A percentile compares a stretch with the other conserved stretches of the same genome.
Evolutionary conservation across 2,797 vertebrate genomes (phyloP).

Genomic region (Phaenicophaeus curvirostris): DNA sequence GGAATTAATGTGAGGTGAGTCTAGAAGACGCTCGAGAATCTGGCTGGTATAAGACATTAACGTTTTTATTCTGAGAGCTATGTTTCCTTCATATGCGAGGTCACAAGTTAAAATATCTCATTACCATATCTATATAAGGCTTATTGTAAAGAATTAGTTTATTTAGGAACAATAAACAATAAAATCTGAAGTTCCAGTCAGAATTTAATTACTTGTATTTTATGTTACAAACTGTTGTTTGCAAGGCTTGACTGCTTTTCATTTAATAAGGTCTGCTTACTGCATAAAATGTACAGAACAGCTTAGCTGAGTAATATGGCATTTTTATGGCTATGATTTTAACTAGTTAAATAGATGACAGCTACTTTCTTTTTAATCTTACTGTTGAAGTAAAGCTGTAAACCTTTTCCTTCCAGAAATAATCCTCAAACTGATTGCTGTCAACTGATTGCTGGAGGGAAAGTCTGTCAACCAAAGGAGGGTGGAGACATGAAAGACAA

Average conservation of each 20-base stretch:
- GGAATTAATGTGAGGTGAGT: neutral
- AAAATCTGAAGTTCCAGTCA: neutral
- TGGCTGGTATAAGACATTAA: neutral
- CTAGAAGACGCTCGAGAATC: neutral
- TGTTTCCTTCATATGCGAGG: neutral
- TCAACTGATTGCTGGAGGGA: constrained; percentile 37
- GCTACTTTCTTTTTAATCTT: constrained; percentile 41
- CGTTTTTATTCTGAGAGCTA: neutral
- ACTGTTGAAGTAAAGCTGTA: constrained; percentile 32
- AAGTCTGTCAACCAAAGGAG: constrained; percentile 10
- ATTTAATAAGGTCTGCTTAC: neutral
- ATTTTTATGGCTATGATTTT: constrained; percentile 32
- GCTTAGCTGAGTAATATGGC: neutral
- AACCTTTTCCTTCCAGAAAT: constrained; percentile 50
- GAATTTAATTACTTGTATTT: neutral
- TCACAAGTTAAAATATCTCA: neutral
- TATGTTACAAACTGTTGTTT: neutral
- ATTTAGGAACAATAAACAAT: neutral
- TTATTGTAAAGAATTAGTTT: neutral
- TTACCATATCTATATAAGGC: neutral
- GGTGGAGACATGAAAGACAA: constrained; percentile 5
- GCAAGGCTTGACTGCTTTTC: neutral
- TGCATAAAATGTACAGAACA: neutral
- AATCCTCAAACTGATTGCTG: constrained; percentile 29
- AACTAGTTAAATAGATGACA: constrained; percentile 53